Base-by-base conservation (phyloP, 2,888 invertebrate species). In the Sialis fuliginosa region DNA sequence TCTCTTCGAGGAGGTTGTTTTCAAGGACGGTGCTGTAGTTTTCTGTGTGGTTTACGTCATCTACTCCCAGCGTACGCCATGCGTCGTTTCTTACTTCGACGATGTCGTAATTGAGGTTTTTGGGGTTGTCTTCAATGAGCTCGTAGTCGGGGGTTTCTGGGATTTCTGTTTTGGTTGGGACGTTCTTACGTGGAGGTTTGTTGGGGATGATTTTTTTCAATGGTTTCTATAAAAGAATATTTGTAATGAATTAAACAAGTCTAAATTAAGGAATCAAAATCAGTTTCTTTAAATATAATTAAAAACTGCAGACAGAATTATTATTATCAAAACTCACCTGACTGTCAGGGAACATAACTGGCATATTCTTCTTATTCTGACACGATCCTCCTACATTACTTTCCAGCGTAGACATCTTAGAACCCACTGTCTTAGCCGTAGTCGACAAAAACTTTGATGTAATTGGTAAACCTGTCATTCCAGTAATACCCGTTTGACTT, bases 11-110 rank as follows among this genome's bases (percentile, higher is more conserved):
- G 37, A 57, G 57, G 32, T 64, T 57, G 35, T 67, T 64, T 42
- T 67, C 64, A 45, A 62, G 61, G 4, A 54, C 54, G 13, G 59
- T 56, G 32, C 59, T 61, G 5, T 63, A 45, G 52, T 64, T 68
- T 60, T 86, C 86, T 0, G 74, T 77, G 57, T 86, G 86, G 51
- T 77, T 75, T 7, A 84, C 74, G 45, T 80, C 78, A 57, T 79
- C 77, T 13, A 84, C 71, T 1, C 87, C 87, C 50, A 84, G 68
- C 1, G 86, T 86, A 59, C 77, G 79, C 87, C 87, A 87, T 6
- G 87, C 87, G 55, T 87, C 81, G 55, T 72, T 80, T 50, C 84
- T 71, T 6, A 80, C 74, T 66, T 85, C 84, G 31, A 88, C 76
- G 58, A 77, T 72, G 58, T 88, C 87, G 62, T 87, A 87, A 57